Percentiles rank a stretch among this genome's conserved stretches.
phyloP scores from a whole-genome alignment of 2,113 vertebrate genomes.

The Pelodiscus sinensis region DNA sequence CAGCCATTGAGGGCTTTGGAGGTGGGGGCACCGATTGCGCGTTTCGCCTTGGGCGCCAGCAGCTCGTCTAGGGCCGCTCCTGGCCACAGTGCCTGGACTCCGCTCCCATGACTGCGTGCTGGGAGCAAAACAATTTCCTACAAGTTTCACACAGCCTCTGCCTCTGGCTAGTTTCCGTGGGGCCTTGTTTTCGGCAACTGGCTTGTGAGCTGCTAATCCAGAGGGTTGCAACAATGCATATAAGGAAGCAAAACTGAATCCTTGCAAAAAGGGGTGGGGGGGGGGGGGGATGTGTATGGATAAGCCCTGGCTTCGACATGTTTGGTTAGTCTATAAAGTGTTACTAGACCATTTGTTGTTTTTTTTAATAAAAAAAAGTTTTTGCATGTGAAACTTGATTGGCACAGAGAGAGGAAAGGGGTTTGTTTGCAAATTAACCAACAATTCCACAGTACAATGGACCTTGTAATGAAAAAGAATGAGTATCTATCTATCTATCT shows the following conservation, averaged over 20 bases:
- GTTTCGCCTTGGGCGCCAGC: too few relatives aligned
- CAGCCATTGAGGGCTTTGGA: too few relatives aligned
- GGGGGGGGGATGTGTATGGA: neutral
- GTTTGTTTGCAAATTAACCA: rapidly evolving
- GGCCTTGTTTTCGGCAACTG: rapidly evolving
- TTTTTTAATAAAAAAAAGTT: neutral
- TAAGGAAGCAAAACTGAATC: rapidly evolving
- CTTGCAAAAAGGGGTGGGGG: rapidly evolving
- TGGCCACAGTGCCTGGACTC: neutral
- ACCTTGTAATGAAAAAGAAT: too few relatives aligned
- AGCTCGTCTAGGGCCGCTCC: too few relatives aligned
- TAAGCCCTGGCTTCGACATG: neutral
- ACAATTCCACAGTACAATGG: too few relatives aligned
- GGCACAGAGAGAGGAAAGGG: too few relatives aligned
- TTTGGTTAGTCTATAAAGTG: too few relatives aligned
- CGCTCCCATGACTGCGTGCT: neutral
- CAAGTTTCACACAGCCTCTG: neutral
- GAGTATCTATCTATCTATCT: too few relatives aligned
- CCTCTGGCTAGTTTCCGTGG: too few relatives aligned
- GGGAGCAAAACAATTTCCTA: neutral
- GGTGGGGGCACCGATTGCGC: too few relatives aligned
- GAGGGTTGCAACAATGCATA: neutral
- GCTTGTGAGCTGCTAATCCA: neutral
- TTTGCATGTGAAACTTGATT: neutral
- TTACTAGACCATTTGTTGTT: too few relatives aligned